Evolutionary conservation across 1,140 invertebrate species (phyloP), one percentile per base, ranked within the genome.

Genomic region (Drepana arcuata): DNA sequence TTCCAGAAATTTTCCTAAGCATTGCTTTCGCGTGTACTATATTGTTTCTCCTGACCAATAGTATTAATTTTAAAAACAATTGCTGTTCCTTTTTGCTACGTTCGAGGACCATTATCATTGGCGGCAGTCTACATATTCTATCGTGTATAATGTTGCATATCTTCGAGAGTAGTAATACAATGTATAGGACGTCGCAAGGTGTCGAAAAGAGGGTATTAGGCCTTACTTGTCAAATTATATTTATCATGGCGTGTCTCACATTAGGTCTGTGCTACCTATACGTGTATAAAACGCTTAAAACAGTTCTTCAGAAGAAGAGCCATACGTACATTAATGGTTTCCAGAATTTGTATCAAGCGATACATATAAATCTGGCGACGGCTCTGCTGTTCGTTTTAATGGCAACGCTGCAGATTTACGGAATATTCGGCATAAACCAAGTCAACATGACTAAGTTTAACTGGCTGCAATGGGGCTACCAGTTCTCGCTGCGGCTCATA

Each of bases 391-490:
- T 94, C 64, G 86, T 95, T 11, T 59, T 95, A 2, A 88, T 94
- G 81, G 93, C 92, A 3, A 87, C 88, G 0, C 84, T 96, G 4
- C 93, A 95, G 55, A 86, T 95, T 7, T 95, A 93, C 60, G 93
- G 92, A 0, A 89, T 95, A 41, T 90, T 94, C 58, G 90, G 90
- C 6, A 88, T 93, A 4, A 85, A 86, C 24, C 84, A 86, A 45
- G 77, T 83, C 2, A 84, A 71, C 36, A 84, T 84, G 78, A 82
- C 81, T 0, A 84, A 84, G 48, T 83, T 87, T 18, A 85, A 87
- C 52, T 97, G 95, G 95, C 83, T 95, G 3, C 93, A 94, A 85
- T 96, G 93, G 93, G 90, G 92, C 7, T 95, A 93, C 81, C 92
- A 95, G 53, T 91, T 95, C 48, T 91, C 91, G 1, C 85, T 95